Base-by-base conservation (phyloP, 92 coral and sea anemone genomes). In the Phenganax subtilis region DNA sequence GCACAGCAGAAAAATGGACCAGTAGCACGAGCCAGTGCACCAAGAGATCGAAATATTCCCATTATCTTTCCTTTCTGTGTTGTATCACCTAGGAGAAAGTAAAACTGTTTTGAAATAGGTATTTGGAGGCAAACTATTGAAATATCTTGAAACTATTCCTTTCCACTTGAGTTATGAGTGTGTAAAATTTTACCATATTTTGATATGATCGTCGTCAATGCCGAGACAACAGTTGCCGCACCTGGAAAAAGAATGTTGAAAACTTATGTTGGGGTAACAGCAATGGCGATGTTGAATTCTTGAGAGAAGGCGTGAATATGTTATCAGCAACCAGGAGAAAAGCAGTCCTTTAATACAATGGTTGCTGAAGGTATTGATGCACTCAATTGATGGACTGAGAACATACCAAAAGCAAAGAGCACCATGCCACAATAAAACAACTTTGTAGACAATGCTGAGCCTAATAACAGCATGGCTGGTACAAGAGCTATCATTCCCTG, bases 1-100 rank as follows among this genome's bases (percentile, higher is more conserved):
- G 99, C 87, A 70, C 99, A 96, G 65, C 88, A 87, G 29, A 96
- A 88, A 37, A 89, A 75, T 11, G 99, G 99, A 17, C 97, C 99
- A 9, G 93, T 76, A 14, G 96, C 99, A 65, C 99, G 87, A 0
- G 99, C 97, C 17, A 96, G 86, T 12, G 99, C 99, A 53, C 99
- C 99, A 57, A 96, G 87, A 9, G 99, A 96, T 65, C 99, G 79
- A 84, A 96, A 92, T 10, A 92, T 96, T 3, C 99, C 99, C 99
- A 92, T 92, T 14, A 96, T 76, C 78, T 90, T 96, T 44, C 99
- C 99, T 70, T 96, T 96, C 80, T 96, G 99, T 55, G 91, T 92
- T 54, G 86, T 83, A 17, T 85, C 86, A n/a, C 96, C 96, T 91
- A 76, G 11, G 28, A 72, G 27, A 53, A 54, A 55, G 27, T 9